These are phyloP conservation scores for Bothrops jararaca DNA, from an alignment of 2,113 vertebrate species.

Conservation along the genomic window DNA sequence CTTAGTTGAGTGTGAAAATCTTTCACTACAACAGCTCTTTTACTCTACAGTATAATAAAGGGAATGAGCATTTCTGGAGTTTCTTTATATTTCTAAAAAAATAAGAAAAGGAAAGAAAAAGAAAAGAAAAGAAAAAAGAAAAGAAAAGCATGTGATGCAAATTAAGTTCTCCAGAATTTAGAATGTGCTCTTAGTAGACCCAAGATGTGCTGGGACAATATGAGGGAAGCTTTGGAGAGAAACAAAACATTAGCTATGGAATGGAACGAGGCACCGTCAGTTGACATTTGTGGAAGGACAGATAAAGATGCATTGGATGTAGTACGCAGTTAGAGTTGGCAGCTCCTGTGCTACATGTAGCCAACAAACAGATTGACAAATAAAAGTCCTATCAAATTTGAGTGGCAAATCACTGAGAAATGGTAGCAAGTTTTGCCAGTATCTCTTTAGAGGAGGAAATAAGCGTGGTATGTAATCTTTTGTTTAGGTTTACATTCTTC, in stretches of 20 bases:
- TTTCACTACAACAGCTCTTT: constrained; percentile 30
- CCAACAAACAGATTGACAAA: neutral
- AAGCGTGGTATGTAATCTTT: neutral
- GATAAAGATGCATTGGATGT: neutral
- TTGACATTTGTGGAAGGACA: neutral
- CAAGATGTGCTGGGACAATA: neutral
- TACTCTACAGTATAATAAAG: neutral
- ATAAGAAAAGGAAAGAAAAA: no score
- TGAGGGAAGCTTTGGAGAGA: neutral
- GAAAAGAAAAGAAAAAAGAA: no score
- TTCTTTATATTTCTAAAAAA: constrained; percentile 17
- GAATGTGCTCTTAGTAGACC: neutral
- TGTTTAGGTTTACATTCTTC: neutral
- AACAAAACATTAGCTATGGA: neutral
- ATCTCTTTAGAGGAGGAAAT: neutral
- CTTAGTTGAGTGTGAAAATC: constrained; percentile 14
- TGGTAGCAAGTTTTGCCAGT: neutral
- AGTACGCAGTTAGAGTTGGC: neutral
- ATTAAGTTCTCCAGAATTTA: neutral
- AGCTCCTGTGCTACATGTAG: neutral
- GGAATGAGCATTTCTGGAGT: constrained; percentile 14
- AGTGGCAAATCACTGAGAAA: neutral
- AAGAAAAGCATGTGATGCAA: neutral
- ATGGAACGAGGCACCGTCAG: neutral
- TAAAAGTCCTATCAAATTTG: neutral